These are phyloP conservation scores for Cyprinodon diabolis DNA, from an alignment of 2,797 vertebrate genomes.

Conservation along the genomic window DNA sequence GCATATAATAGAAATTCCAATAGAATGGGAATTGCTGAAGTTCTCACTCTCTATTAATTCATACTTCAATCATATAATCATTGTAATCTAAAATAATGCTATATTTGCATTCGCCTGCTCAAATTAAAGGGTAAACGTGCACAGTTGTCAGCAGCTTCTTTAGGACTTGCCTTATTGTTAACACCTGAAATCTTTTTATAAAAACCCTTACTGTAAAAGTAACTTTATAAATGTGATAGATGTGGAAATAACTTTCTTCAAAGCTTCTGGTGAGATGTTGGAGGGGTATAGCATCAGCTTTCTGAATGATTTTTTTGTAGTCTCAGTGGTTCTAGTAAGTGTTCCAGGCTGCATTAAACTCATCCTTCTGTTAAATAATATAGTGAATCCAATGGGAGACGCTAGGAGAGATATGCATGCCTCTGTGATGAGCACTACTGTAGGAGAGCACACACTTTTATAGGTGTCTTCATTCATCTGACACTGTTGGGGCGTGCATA, in stretches of 20 bases:
- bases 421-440: slow-evolving; percentile 26
- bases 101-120: slow-evolving; percentile 9
- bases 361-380: slow-evolving; percentile 56
- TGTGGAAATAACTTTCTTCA: slow-evolving; percentile 21
- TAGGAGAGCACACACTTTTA: slow-evolving; percentile 32
- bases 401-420: not conserved
- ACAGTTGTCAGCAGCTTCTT: slow-evolving; percentile 16
- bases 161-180: slow-evolving; percentile 31
- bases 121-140: slow-evolving; percentile 1
- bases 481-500: slow-evolving; percentile 15
- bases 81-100: slow-evolving; percentile 14
- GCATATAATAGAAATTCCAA: no score
- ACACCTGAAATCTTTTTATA: slow-evolving; percentile 26
- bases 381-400: slow-evolving; percentile 28
- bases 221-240: slow-evolving; percentile 10
- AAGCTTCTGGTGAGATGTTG: slow-evolving; percentile 21
- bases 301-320: slow-evolving; percentile 22
- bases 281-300: slow-evolving; percentile 28
- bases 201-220: slow-evolving; percentile 42
- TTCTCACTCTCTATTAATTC: slow-evolving; percentile 30
- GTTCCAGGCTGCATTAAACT: slow-evolving; percentile 47
- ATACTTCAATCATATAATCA: slow-evolving; percentile 19
- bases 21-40: no score
- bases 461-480: slow-evolving; percentile 39
- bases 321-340: slow-evolving; percentile 38